Evolutionary conservation across 2,888 invertebrate genomes (phyloP), one percentile per base, ranked within the genome.

Genomic region (Patella depressa): DNA sequence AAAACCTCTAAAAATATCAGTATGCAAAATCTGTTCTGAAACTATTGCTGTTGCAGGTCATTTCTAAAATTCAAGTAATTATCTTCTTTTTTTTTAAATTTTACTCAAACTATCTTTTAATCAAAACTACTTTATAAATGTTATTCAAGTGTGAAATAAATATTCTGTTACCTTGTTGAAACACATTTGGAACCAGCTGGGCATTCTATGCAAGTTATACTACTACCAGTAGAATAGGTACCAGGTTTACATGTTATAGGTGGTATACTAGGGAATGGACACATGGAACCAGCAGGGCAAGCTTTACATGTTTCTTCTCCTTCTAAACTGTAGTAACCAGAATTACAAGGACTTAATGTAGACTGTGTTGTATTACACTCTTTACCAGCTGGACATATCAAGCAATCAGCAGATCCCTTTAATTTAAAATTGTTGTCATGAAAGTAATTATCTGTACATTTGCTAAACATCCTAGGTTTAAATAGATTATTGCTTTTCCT

Each of bases 271-370:
- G 80, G 84, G 76, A 85, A 83, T 7, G 87, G 86, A 76, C 89
- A 89, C 80, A 84, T 83, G 69, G 74, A 80, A 15, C 89, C 89
- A 11, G 84, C 72, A 3, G 88, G 88, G 81, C 89, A 89, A 0
- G 73, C 70, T 0, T 85, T 85, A 76, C 90, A 90, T 71, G 76
- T 81, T 29, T 80, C 81, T n/a, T 86, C 82, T 3, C 87, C 89
- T 11, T 80, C 80, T 14, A 87, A 74, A 77, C 89, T 89, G 83
- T 87, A 89, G 19, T 80, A 82, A 0, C 90, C 90, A 53, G 83
- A 78, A 45, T 19, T 45, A 79, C 90, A 88, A 2, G 79, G 76
- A 34, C 82, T 80, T 4, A 84, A 81, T 12, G 77, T 78, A 53
- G 76, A 76, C 19, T 81, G 79, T 14, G 83, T 78, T 4, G 82